Evolutionary conservation across 64 coral and sea anemone species (phyloP).

Genomic region (Anthopleura sola): DNA sequence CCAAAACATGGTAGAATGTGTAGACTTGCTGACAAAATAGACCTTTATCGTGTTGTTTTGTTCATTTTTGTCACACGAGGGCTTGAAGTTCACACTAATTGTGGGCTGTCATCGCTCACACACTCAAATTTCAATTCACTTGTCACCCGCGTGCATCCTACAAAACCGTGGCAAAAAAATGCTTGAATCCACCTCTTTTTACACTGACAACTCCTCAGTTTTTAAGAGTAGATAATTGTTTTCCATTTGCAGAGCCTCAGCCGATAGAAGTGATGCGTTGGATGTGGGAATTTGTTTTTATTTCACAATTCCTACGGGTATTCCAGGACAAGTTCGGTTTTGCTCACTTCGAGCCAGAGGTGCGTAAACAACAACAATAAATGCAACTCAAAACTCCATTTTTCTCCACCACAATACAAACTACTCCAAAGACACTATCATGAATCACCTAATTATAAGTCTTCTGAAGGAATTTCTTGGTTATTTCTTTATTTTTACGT

Average conservation of each 20-base stretch:
- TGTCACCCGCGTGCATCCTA: conserved; percentile 79
- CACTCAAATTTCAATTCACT: conserved; percentile 99
- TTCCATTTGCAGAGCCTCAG: conserved; percentile 59
- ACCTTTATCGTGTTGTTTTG: conserved; percentile 49
- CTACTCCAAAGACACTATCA: background rate
- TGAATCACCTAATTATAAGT: background rate
- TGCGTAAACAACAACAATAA: conserved; percentile 38
- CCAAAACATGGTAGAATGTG: conserved; percentile 14
- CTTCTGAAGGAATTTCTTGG: conserved; percentile 4
- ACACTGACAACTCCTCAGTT: conserved; percentile 36
- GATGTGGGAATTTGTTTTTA: conserved; percentile 99
- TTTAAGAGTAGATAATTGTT: background rate
- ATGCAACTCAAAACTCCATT: conserved; percentile 3
- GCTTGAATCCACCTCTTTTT: background rate
- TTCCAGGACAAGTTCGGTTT: conserved; percentile 94
- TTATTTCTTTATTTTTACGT: background rate
- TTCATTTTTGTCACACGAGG: conserved; percentile 81
- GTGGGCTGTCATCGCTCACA: conserved; percentile 97
- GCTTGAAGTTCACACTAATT: conserved; percentile 88
- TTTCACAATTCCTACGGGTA: conserved; percentile 97
- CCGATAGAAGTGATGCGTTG: conserved; percentile 82
- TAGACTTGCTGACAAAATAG: conserved; percentile 33
- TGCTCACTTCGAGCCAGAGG: conserved; percentile 74
- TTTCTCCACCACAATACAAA: background rate
- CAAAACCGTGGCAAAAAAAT: conserved; percentile 11